Evolutionary conservation across 2,113 vertebrate genomes (phyloP).

Genomic region (Oncorhynchus clarkii): DNA sequence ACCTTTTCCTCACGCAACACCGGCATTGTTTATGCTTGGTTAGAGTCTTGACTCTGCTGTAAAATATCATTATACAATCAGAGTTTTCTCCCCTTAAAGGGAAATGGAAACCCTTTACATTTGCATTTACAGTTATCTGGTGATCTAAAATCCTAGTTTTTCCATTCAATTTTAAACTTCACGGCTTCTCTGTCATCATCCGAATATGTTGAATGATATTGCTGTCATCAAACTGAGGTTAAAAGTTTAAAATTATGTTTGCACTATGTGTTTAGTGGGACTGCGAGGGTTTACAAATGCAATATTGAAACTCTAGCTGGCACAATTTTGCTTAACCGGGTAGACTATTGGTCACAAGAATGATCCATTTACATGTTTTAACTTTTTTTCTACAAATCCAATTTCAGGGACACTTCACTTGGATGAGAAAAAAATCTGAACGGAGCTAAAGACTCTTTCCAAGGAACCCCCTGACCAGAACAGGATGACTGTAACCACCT

Average conservation of each 20-base stretch:
- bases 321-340: not conserved
- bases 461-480: too few relatives aligned
- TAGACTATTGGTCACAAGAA: not conserved
- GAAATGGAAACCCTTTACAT: too few relatives aligned
- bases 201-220: constrained; percentile 13
- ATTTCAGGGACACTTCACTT: too few relatives aligned
- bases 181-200: constrained; percentile 19
- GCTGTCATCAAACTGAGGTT: not conserved
- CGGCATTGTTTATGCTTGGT: constrained; percentile 52
- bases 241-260: not conserved
- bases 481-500: too few relatives aligned
- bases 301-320: not conserved
- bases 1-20: constrained; percentile 57
- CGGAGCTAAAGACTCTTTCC: too few relatives aligned
- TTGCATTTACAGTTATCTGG: too few relatives aligned
- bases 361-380: too few relatives aligned
- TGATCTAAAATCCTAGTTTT: too few relatives aligned
- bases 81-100: not conserved
- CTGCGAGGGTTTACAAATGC: not conserved
- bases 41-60: constrained; percentile 43
- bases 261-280: not conserved
- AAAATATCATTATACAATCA: constrained; percentile 48
- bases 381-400: too few relatives aligned
- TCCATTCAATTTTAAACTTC: not conserved
- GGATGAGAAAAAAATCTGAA: too few relatives aligned